A percentile compares a stretch with the other conserved stretches of the same genome.
phyloP scores from a whole-genome alignment of 1,140 invertebrate genomes.

The Ceratitis capitata region DNA sequence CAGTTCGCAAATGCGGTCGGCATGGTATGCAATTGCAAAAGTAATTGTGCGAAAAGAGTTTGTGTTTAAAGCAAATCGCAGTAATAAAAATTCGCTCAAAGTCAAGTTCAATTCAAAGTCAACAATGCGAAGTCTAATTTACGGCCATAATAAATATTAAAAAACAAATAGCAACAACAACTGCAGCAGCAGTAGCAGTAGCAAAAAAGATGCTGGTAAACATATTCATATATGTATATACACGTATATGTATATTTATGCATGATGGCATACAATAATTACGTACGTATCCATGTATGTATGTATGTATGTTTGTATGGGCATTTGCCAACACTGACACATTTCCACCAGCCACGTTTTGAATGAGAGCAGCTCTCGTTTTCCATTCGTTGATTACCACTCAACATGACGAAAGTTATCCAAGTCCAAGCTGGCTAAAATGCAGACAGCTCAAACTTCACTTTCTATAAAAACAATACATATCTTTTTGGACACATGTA shows the following conservation, averaged over 20 bases:
- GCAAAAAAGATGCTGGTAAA: neutral
- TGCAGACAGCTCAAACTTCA: neutral
- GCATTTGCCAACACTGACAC: no score
- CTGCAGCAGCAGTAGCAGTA: no score
- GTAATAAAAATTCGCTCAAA: slow-evolving; percentile 22
- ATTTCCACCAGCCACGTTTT: no score
- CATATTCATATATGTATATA: neutral
- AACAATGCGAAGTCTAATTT: slow-evolving; percentile 11
- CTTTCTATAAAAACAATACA: neutral
- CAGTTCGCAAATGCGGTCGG: no score
- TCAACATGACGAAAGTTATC: neutral
- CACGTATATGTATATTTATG: neutral
- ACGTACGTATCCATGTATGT: neutral
- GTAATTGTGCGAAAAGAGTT: neutral
- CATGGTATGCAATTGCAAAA: no score
- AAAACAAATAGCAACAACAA: neutral
- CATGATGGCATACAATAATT: neutral
- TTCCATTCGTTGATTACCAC: neutral
- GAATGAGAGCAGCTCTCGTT: neutral
- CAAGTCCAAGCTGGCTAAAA: neutral
- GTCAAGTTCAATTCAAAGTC: slow-evolving; percentile 36
- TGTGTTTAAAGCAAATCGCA: slow-evolving; percentile 15
- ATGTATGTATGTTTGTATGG: neutral
- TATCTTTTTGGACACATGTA: no score
- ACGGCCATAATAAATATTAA: neutral